A percentile compares a stretch with the other conserved stretches of the same genome.
Evolutionary conservation across 2,888 invertebrate species (phyloP).

Genomic region (Conus canariensis): DNA sequence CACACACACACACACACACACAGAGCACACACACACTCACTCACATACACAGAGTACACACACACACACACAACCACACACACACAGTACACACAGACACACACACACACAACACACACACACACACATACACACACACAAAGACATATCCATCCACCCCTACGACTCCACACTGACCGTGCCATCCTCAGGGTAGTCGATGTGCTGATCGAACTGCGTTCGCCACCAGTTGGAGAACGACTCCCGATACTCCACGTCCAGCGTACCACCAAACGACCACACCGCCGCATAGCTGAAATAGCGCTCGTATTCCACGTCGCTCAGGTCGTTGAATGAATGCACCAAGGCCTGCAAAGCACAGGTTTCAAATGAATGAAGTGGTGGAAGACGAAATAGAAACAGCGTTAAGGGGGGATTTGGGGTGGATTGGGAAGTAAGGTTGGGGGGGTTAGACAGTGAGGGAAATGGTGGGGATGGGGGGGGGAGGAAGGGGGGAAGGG

Average conservation of each 20-base stretch:
- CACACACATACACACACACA: constrained; percentile 15
- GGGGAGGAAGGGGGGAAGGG: too few relatives aligned
- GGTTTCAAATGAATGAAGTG: too few relatives aligned
- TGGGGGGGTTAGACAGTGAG: too few relatives aligned
- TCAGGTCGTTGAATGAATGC: constrained; percentile 65
- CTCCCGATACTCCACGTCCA: constrained; percentile 68
- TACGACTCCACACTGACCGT: constrained; percentile 58
- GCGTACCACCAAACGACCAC: constrained; percentile 77
- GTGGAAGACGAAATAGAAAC: too few relatives aligned
- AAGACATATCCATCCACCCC: neutral
- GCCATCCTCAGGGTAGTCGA: constrained; percentile 73
- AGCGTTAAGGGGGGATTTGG: too few relatives aligned
- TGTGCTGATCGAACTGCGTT: constrained; percentile 70
- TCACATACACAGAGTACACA: neutral
- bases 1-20: neutral
- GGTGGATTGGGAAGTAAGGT: too few relatives aligned
- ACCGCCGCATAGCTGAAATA: constrained; percentile 76
- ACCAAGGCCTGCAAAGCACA: constrained; percentile 60
- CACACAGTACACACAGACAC: neutral
- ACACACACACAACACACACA: neutral
- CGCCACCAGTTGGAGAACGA: constrained; percentile 77
- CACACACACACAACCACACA: too few relatives aligned
- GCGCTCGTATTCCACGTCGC: constrained; percentile 74
- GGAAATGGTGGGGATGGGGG: neutral
- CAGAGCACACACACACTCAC: neutral